A percentile compares a stretch with the other conserved stretches of the same genome.
phyloP scores from a whole-genome alignment of 2,888 invertebrate species.

The Smittia aterrima region DNA sequence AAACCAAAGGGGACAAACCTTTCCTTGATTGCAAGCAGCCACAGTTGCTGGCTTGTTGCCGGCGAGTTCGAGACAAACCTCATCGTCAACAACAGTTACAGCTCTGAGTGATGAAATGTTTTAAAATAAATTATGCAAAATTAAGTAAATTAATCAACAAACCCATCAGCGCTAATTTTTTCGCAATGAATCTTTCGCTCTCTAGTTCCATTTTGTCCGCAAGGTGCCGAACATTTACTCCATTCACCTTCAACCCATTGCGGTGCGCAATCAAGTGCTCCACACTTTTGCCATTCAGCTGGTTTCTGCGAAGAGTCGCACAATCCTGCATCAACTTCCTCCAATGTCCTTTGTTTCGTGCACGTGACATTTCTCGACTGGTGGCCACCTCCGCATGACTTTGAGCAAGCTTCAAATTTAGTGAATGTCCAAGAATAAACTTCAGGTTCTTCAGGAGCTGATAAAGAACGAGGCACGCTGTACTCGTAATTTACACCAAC shows the following conservation, averaged over 20 bases:
- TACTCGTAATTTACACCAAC: constrained; percentile 88
- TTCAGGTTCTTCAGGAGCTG: constrained; percentile 65
- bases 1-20: constrained; percentile 83
- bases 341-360: constrained; percentile 69
- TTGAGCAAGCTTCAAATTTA: constrained; percentile 73
- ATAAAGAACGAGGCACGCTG: constrained; percentile 70
- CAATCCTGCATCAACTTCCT: constrained; percentile 68
- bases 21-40: constrained; percentile 72
- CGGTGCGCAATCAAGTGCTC: constrained; percentile 72
- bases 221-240: constrained; percentile 78
- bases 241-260: constrained; percentile 77
- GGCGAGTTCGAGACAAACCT: constrained; percentile 65
- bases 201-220: constrained; percentile 73
- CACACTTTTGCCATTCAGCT: constrained; percentile 67
- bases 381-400: constrained; percentile 87
- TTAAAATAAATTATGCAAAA: neutral
- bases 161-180: constrained; percentile 71
- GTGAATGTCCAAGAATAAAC: constrained; percentile 77
- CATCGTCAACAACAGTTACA: constrained; percentile 69
- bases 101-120: constrained; percentile 51
- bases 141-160: constrained; percentile 43
- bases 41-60: constrained; percentile 69
- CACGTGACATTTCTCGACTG: constrained; percentile 79
- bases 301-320: constrained; percentile 80
- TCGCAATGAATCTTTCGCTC: constrained; percentile 75